Conservation (phyloP, 2,888 invertebrate species). For the Eilema depressum region DNA sequence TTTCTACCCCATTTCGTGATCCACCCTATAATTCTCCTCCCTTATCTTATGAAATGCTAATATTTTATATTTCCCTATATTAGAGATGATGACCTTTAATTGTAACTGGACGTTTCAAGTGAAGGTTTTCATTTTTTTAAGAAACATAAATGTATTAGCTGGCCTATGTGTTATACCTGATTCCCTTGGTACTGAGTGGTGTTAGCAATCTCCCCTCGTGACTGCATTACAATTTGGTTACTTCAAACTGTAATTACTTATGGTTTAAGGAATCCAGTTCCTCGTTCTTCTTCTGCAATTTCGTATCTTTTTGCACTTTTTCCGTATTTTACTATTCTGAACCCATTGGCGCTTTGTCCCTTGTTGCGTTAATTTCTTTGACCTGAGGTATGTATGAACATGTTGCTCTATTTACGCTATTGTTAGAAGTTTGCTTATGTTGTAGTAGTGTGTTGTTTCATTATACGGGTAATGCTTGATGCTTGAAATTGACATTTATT, state of each 20-base stretch:
- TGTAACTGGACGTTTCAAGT: slow-evolving; percentile 69
- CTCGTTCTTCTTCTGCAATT: slow-evolving; percentile 81
- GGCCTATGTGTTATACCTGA: slow-evolving; percentile 58
- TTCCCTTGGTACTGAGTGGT: slow-evolving; percentile 73
- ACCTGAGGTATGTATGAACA: slow-evolving; percentile 56
- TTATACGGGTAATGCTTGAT: slow-evolving; percentile 14
- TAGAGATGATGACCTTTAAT: slow-evolving; percentile 72
- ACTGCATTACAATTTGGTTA: slow-evolving; percentile 87
- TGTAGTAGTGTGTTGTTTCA: slow-evolving; percentile 30
- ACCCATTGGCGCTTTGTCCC: slow-evolving; percentile 56
- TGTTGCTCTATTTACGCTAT: slow-evolving; percentile 40
- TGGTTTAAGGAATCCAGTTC: slow-evolving; percentile 86
- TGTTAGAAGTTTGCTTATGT: slow-evolving; percentile 40
- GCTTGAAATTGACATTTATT: slow-evolving; percentile 19
- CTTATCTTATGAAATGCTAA: slow-evolving; percentile 66
- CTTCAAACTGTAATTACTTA: slow-evolving; percentile 87
- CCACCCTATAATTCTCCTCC: slow-evolving; percentile 48
- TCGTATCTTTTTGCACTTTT: slow-evolving; percentile 45
- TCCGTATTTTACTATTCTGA: slow-evolving; percentile 48
- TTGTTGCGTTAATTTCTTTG: slow-evolving; percentile 53
- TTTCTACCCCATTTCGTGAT: slow-evolving; percentile 50
- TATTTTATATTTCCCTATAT: slow-evolving; percentile 52
- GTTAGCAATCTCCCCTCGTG: slow-evolving; percentile 86
- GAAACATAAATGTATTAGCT: slow-evolving; percentile 61
- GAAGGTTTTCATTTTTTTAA: slow-evolving; percentile 69